Percentiles rank a stretch among this genome's conserved stretches.
Evolutionary conservation across 2,797 vertebrate genomes (phyloP).

Genomic region (Brachyrhaphis roseni): DNA sequence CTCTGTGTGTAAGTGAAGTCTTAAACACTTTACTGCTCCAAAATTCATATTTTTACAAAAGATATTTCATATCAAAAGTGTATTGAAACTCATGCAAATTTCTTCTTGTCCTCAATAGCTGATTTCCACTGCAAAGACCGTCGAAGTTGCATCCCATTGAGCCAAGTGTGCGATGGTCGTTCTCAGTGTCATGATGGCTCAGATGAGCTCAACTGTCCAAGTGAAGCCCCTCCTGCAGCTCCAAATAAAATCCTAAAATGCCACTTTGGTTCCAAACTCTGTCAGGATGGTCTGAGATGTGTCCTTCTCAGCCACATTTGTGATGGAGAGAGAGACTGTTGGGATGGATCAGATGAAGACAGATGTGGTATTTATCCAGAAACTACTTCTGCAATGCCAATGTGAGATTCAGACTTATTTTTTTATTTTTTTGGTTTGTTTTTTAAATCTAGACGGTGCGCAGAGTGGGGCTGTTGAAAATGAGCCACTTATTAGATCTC

Average conservation of each 20-base stretch:
- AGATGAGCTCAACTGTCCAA: constrained; percentile 67
- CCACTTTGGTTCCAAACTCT: constrained; percentile 70
- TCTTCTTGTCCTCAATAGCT: constrained; percentile 25
- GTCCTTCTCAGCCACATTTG: constrained; percentile 80
- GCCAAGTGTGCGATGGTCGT: constrained; percentile 73
- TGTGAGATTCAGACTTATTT: not conserved
- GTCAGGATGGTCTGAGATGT: constrained; percentile 72
- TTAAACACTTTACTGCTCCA: not conserved
- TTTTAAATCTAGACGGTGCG: accelerated
- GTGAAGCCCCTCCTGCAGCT: not conserved
- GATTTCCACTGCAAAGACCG: constrained; percentile 74
- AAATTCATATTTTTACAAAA: not conserved
- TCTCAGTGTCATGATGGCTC: constrained; percentile 75
- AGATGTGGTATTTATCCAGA: not conserved
- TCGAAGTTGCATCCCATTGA: constrained; percentile 63
- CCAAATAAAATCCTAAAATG: constrained; percentile 30
- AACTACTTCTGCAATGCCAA: not conserved
- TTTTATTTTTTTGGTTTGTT: not conserved
- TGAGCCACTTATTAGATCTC: not conserved
- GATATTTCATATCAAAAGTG: not conserved
- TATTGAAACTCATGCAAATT: not conserved
- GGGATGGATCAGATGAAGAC: constrained; percentile 87
- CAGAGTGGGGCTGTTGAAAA: not conserved
- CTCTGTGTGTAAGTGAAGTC: constrained; percentile 68
- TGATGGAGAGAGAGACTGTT: constrained; percentile 83